Percentiles rank a stretch among this genome's conserved stretches.
phyloP scores from a whole-genome alignment of 35 echinoderm and acorn worm species.

The Chiridota heheva region DNA sequence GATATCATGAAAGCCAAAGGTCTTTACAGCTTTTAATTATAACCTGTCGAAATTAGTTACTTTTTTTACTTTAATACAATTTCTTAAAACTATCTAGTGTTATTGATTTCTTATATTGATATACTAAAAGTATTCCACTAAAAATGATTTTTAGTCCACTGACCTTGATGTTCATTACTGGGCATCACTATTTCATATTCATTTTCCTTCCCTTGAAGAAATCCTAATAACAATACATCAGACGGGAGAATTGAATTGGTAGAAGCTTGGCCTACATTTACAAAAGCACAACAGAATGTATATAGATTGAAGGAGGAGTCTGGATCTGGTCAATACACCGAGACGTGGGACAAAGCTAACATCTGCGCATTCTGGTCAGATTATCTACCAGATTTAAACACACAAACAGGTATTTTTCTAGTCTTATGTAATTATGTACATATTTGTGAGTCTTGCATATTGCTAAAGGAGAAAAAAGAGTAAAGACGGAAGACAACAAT shows the following conservation, averaged over 20 bases:
- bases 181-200: too few relatives aligned
- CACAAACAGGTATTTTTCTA: slow-evolving; percentile 65
- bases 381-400: slow-evolving; percentile 71
- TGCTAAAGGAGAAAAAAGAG: not conserved
- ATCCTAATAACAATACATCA: slow-evolving; percentile 62
- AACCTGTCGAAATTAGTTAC: too few relatives aligned
- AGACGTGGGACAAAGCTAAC: slow-evolving; percentile 50
- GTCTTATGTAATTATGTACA: not conserved
- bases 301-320: slow-evolving; percentile 56
- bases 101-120: too few relatives aligned
- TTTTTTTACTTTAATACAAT: too few relatives aligned
- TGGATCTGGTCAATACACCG: slow-evolving; percentile 5
- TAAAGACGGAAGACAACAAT: not conserved
- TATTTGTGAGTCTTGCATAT: not conserved
- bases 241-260: slow-evolving; percentile 10
- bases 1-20: too few relatives aligned
- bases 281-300: slow-evolving; percentile 38
- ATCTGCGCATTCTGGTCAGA: slow-evolving; percentile 86
- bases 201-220: slow-evolving; percentile 27
- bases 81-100: too few relatives aligned
- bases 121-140: too few relatives aligned
- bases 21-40: too few relatives aligned
- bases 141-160: too few relatives aligned
- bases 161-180: too few relatives aligned
- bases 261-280: slow-evolving; percentile 68